phyloP scores from a whole-genome alignment of 30 jellyfish, hydroid and myxozoan species.

The Turritopsis rubra region DNA sequence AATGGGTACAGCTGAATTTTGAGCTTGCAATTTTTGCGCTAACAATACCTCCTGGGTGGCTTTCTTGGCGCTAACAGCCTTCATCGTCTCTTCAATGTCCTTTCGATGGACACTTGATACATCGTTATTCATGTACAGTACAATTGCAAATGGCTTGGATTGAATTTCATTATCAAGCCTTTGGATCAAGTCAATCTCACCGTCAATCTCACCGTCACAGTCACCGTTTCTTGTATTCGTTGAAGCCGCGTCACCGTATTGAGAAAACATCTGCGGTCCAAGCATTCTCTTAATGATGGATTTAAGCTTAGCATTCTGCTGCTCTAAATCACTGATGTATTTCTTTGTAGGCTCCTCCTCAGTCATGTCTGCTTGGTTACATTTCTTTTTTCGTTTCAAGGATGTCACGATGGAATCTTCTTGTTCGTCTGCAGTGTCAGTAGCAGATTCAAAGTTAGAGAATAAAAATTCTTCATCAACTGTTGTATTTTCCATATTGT shows the following conservation, averaged over 20 bases:
- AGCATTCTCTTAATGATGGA: conserved; percentile 83
- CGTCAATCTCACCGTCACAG: too few relatives aligned
- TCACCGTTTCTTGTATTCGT: conserved; percentile 17
- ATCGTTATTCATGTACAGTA: conserved; percentile 65
- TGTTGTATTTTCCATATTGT: conserved; percentile 36
- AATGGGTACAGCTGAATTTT: conserved; percentile 89
- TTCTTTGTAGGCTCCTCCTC: conserved; percentile 49
- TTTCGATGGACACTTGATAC: conserved; percentile 51
- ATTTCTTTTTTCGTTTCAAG: conserved; percentile 37
- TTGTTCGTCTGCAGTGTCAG: conserved; percentile 33
- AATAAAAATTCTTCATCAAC: conserved; percentile 72
- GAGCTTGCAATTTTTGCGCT: conserved; percentile 57
- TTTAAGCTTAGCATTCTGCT: conserved; percentile 76
- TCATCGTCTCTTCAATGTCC: conserved; percentile 45
- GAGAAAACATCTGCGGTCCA: conserved; percentile 76
- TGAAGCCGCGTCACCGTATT: conserved; percentile 12
- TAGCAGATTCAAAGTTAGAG: conserved; percentile 49
- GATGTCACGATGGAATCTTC: conserved; percentile 32
- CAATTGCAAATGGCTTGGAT: conserved; percentile 79
- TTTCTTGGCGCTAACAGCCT: conserved; percentile 25
- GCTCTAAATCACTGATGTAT: conserved; percentile 74
- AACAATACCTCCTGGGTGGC: conserved; percentile 34
- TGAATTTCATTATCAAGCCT: conserved; percentile 36
- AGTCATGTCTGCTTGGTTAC: not conserved
- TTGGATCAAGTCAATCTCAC: conserved; percentile 20